Evolutionary conservation across 2,797 vertebrate species (phyloP), one percentile per base, ranked within the genome.

Genomic region (Moxostoma hubbsi): DNA sequence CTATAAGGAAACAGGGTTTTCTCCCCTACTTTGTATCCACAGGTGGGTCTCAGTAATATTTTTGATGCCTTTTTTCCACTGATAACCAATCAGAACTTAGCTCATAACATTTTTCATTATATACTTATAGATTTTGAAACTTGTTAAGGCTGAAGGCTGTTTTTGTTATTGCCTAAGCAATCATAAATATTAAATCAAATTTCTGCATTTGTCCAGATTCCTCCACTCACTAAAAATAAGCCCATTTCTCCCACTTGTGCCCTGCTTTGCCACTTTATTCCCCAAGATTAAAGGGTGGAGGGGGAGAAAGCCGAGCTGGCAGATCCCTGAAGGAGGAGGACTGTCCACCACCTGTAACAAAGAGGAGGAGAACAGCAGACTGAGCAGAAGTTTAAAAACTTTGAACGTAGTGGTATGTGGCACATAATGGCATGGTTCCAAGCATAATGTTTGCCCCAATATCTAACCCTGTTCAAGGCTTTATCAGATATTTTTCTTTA

Each of bases 231-330:
- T 85, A 85, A 85, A 82, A 73, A 70, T 75, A 51, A 80, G 82
- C 80, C 73, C 63, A 79, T 79, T 84, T 79, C 78, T 72, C 77
- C 71, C 70, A 84, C 84, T 75, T 86, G 73, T 80, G 82, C 82
- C 69, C 81, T 83, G 71, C 82, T 77, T 74, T 80, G 82, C 85
- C 83, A 77, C 81, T 80, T 80, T 74, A 74, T 75, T 77, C 68
- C 80, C 82, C 81, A 84, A 86, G 85, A 86, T 86, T 84, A 86
- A 86, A 78, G 85, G 85, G 77, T 82, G 80, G 85, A 86, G 82
- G 80, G 85, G 82, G 82, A 77, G 81, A 84, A 86, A 81, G 80
- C 71, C 82, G 57, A 78, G 77, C 82, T 83, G 76, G 77, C 85
- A 86, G 72, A 59, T 46, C 80, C 65, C 85, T 75, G 85, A 82